Evolutionary conservation across 37 sponge, comb jelly and placozoan genomes (phyloP), one percentile per base, ranked within the genome.

Genomic region (Aplysina aerophoba): DNA sequence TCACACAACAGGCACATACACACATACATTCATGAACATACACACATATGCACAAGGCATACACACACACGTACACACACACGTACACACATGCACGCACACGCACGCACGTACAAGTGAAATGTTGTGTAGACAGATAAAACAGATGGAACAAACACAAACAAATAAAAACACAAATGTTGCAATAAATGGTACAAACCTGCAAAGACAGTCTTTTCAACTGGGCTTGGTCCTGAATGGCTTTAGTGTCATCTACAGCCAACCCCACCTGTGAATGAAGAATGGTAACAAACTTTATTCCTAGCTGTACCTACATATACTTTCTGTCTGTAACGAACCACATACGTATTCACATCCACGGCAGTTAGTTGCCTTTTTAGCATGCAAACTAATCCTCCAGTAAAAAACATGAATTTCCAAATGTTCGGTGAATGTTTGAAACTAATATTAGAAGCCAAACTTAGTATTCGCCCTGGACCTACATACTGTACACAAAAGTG

Each of bases 191-290:
- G n/a, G 34, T 13, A 82, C 87, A 85, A 5, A 98, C 97, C 88
- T 96, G 89, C 87, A 99, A 85, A 24, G 90, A 92, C 17, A 94
- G 80, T 15, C 94, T 85, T 54, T 93, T 89, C 40, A 97, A 86
- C 13, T 69, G 86, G 59, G 99, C 99, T 16, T 94, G 71, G 31
- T 93, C 88, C 50, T 93, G 95, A 33, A 95, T 93, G 15, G 87
- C 95, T 74, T 99, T 95, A 66, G 97, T 99, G 62, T 99, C 99
- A 69, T 99, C 99, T 41, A 99, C 99, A 85, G 99, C 99, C 79
- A 99, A 78, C 93, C 99, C 99, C 83, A 98, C 92, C 98, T 97
- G 82, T 21, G 37, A 22, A 44, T 53, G 27, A 30, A 73, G 20
- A 73, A 67, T 14, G 28, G 73, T 44, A 11, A 44, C 50, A 44